phyloP scores from a whole-genome alignment of 2,797 vertebrate species.

The Notamacropus eugenii region DNA sequence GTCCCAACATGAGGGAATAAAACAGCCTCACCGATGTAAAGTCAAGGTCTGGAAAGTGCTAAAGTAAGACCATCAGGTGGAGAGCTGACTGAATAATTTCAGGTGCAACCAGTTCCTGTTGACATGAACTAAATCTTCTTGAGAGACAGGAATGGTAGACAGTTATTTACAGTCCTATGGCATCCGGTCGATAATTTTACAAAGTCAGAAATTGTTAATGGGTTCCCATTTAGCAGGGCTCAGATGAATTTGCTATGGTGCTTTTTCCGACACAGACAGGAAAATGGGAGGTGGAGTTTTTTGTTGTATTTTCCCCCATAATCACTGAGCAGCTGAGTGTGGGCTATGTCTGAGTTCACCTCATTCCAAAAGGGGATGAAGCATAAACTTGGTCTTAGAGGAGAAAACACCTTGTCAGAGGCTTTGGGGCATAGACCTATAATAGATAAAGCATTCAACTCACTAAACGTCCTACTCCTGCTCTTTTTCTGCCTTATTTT shows the following conservation, averaged over 20 bases:
- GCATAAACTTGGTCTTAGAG: neutral
- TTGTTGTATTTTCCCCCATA: neutral
- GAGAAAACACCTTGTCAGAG: neutral
- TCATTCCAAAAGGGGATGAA: neutral
- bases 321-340: no score
- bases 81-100: neutral
- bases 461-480: neutral
- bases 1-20: neutral
- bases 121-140: constrained; percentile 1
- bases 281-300: neutral
- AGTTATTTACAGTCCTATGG: neutral
- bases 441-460: neutral
- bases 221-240: neutral
- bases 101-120: neutral
- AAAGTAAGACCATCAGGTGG: neutral
- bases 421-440: neutral
- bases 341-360: neutral
- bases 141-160: neutral
- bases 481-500: neutral
- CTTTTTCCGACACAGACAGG: neutral
- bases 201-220: neutral
- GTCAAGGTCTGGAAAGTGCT: neutral
- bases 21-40: neutral
- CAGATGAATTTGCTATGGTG: neutral
- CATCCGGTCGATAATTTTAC: neutral